Conservation (phyloP, 2,888 invertebrate genomes). For the Heteropelma amictum region DNA sequence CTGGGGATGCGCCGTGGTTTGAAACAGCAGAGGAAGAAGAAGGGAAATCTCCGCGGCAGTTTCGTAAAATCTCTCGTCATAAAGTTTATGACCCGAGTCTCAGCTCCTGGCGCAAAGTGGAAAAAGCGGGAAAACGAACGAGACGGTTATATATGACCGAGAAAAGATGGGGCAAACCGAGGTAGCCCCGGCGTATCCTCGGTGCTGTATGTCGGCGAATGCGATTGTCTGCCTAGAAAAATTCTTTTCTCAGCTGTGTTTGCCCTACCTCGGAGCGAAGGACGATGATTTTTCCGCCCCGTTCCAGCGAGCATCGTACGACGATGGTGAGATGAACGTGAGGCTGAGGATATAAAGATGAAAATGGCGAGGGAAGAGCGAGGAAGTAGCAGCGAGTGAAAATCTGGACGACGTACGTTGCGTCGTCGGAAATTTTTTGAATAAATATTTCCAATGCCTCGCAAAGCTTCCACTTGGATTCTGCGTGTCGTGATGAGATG, state of each 20-base stretch:
- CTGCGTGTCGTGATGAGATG: too few species aligned
- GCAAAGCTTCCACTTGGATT: slow-evolving; percentile 24
- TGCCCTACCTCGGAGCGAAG: slow-evolving; percentile 2
- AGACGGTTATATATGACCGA: slow-evolving; percentile 2
- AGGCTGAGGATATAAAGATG: not conserved
- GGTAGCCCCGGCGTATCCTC: slow-evolving; percentile 3
- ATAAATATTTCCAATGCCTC: slow-evolving; percentile 60
- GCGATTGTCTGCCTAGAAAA: not conserved
- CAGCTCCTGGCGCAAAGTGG: slow-evolving; percentile 51
- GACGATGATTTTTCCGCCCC: slow-evolving; percentile 30
- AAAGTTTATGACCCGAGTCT: slow-evolving; percentile 56
- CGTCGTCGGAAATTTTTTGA: slow-evolving; percentile 56
- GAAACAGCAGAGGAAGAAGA: not conserved
- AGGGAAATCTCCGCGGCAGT: slow-evolving; percentile 43
- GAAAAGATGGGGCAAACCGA: slow-evolving; percentile 17
- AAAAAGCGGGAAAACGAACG: slow-evolving; percentile 46
- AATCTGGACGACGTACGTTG: slow-evolving; percentile 34
- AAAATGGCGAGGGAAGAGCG: not conserved
- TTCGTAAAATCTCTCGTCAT: slow-evolving; percentile 58
- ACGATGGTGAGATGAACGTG: not conserved
- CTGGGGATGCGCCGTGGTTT: slow-evolving; percentile 1
- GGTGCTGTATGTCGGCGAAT: not conserved
- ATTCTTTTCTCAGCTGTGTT: slow-evolving; percentile 1
- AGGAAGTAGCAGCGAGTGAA: slow-evolving; percentile 16
- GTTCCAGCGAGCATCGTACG: slow-evolving; percentile 16